Evolutionary conservation across 2,113 vertebrate species (phyloP).

Genomic region (Corydoras maculifer): DNA sequence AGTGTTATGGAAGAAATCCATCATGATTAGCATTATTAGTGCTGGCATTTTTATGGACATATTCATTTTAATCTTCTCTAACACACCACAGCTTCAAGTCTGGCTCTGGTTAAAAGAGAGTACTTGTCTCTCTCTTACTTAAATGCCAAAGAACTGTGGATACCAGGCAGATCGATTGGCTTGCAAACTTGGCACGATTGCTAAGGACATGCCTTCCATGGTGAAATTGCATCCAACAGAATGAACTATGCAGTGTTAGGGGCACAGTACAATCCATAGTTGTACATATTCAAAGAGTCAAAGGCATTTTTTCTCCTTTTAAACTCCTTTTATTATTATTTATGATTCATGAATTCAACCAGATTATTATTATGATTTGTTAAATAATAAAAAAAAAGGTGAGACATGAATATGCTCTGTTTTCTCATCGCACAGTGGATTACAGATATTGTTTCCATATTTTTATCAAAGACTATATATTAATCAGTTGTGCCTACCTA

Average conservation of each 20-base stretch:
- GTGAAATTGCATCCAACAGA: neutral
- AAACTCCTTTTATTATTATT: conserved; percentile 2
- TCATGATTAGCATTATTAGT: conserved; percentile 39
- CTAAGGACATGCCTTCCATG: conserved; percentile 1
- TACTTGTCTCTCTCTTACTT: neutral
- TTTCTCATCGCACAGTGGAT: conserved; percentile 15
- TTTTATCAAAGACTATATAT: conserved; percentile 36
- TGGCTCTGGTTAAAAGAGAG: conserved; percentile 15
- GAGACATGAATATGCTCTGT: conserved; percentile 2
- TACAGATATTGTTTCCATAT: conserved; percentile 27
- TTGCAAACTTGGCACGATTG: neutral
- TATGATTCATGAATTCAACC: neutral
- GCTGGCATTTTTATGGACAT: conserved; percentile 27
- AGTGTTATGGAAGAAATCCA: conserved; percentile 29
- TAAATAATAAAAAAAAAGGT: neutral
- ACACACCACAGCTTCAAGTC: neutral
- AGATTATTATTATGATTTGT: conserved; percentile 7
- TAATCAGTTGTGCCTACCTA: conserved; percentile 38
- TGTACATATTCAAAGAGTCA: neutral
- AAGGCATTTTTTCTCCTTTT: neutral
- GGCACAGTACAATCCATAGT: conserved; percentile 15
- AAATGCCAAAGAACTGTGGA: neutral
- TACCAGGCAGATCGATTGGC: conserved; percentile 7
- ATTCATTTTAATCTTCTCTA: conserved; percentile 12
- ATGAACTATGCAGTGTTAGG: conserved; percentile 6